Percentiles rank a stretch among this genome's conserved stretches.
Conservation (phyloP, 2,888 invertebrate genomes). For the Drosophila koepferae region DNA sequence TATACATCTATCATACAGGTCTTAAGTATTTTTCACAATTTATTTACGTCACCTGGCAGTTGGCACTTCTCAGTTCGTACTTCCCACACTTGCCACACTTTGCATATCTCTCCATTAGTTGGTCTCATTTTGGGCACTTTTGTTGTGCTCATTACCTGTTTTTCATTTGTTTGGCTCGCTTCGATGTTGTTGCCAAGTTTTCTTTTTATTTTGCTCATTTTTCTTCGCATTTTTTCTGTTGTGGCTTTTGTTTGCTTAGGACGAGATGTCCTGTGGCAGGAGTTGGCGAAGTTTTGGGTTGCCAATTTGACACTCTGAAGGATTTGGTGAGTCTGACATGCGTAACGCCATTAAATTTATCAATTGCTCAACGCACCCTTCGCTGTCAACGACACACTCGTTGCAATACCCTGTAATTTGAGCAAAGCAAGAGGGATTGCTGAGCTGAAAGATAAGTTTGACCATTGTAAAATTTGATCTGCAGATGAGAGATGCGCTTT, state of each 20-base stretch:
- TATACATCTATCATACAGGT: conserved; percentile 73
- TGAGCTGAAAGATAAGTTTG: neutral
- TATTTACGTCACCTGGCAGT: conserved; percentile 74
- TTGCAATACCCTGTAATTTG: conserved; percentile 6
- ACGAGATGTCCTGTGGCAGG: conserved; percentile 21
- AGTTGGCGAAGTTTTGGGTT: conserved; percentile 6
- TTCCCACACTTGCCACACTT: conserved; percentile 39
- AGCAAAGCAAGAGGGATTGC: neutral
- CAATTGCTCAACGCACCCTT: conserved; percentile 74
- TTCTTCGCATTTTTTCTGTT: conserved; percentile 34
- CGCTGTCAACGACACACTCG: conserved; percentile 36
- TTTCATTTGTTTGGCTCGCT: conserved; percentile 22
- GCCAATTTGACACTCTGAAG: conserved; percentile 78
- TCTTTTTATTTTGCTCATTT: conserved; percentile 41
- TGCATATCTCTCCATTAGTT: conserved; percentile 73
- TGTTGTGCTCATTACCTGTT: conserved; percentile 67
- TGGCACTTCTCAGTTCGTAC: conserved; percentile 49
- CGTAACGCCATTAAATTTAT: conserved; percentile 83
- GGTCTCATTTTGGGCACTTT: conserved; percentile 28
- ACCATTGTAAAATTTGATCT: neutral
- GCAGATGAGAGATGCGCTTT: too few relatives aligned
- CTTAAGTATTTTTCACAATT: conserved; percentile 71
- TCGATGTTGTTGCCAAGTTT: conserved; percentile 44
- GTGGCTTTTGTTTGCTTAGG: conserved; percentile 66
- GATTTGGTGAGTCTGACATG: conserved; percentile 76